Conservation (phyloP, 2,888 invertebrate species). For the Agrypnus murinus region DNA sequence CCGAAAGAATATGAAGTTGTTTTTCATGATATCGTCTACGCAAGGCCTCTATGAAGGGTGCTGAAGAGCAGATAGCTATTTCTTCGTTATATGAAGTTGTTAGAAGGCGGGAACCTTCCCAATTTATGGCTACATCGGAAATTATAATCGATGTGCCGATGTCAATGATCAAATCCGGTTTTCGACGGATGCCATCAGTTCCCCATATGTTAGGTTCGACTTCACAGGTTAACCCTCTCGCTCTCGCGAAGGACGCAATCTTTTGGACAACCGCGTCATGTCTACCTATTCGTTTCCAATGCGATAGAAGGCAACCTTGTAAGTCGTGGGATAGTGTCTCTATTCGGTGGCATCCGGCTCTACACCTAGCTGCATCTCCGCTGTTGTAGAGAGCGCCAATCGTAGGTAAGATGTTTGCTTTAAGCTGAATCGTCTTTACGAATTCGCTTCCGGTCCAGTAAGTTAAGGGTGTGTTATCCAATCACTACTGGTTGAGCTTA, state of each 20-base stretch:
- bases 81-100: too few relatives aligned
- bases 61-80: too few relatives aligned
- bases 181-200: constrained; percentile 52
- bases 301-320: constrained; percentile 45
- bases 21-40: too few relatives aligned
- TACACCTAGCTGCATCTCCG: background rate
- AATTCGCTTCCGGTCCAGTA: background rate
- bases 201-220: constrained; percentile 52
- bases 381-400: background rate
- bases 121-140: too few relatives aligned
- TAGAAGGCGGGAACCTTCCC: constrained; percentile 47
- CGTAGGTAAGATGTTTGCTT: background rate
- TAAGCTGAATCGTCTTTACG: background rate
- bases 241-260: background rate
- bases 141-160: constrained; percentile 47
- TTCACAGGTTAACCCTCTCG: too few relatives aligned
- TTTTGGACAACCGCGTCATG: constrained; percentile 53
- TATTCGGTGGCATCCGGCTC: background rate
- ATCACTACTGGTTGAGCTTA: background rate
- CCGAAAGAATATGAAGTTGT: too few relatives aligned
- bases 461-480: background rate
- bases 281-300: constrained; percentile 44
- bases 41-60: too few relatives aligned
- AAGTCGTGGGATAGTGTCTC: constrained; percentile 42
- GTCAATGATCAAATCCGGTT: constrained; percentile 54